These are phyloP conservation scores for Ischnura elegans DNA, from an alignment of 2,888 invertebrate species.

Conservation along the genomic window DNA sequence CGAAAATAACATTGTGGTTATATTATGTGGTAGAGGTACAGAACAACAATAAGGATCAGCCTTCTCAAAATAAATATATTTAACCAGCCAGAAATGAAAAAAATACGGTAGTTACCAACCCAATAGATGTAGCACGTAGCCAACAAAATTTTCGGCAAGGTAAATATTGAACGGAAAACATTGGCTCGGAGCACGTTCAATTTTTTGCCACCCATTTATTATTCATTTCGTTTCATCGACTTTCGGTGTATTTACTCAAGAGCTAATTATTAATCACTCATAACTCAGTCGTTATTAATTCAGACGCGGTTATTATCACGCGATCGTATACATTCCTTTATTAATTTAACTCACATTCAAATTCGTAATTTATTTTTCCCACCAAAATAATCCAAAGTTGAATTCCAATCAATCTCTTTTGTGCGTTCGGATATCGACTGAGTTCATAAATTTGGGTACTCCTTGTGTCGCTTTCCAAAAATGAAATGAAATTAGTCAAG, in stretches of 20 bases:
- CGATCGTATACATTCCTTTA: background rate
- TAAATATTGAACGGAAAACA: background rate
- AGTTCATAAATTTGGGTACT: background rate
- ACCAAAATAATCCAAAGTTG: background rate
- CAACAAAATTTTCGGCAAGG: background rate
- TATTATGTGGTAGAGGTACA: no score
- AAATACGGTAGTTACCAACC: background rate
- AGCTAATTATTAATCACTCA: slow-evolving; percentile 31
- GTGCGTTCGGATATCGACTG: background rate
- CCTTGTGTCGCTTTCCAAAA: background rate
- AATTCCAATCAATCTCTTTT: slow-evolving; percentile 8
- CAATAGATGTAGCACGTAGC: background rate
- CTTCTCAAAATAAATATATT: no score
- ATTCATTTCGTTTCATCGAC: background rate
- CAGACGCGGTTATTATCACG: slow-evolving; percentile 4
- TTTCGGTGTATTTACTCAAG: background rate
- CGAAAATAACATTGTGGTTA: no score
- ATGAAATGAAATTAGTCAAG: slow-evolving; percentile 6
- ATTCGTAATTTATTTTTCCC: background rate
- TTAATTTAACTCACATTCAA: background rate
- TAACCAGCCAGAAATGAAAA: no score
- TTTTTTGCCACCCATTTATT: background rate
- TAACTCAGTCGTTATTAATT: background rate
- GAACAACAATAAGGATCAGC: no score
- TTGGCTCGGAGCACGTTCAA: background rate